These are phyloP conservation scores for Todus mexicanus DNA, from an alignment of 2,797 vertebrate species.

Conservation along the genomic window DNA sequence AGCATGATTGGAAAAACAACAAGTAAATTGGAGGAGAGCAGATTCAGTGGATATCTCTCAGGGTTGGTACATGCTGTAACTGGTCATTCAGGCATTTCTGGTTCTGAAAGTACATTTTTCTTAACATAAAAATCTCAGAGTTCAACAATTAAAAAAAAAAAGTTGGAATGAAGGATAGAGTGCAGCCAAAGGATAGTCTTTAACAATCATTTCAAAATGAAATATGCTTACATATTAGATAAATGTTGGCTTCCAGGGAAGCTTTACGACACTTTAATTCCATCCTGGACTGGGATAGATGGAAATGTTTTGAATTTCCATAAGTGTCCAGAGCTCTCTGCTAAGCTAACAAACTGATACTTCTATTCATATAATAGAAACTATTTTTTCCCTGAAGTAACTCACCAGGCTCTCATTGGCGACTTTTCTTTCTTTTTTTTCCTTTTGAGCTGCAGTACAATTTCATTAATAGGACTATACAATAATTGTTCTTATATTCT, in stretches of 20 bases:
- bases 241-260: constrained; percentile 56
- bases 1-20: constrained; percentile 73
- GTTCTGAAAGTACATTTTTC: constrained; percentile 44
- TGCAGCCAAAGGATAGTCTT: constrained; percentile 64
- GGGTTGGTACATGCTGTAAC: constrained; percentile 49
- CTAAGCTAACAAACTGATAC: neutral
- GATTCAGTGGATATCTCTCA: constrained; percentile 42
- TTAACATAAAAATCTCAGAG: constrained; percentile 17
- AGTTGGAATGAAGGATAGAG: constrained; percentile 20
- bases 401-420: neutral
- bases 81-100: constrained; percentile 53
- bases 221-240: constrained; percentile 67
- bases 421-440: neutral
- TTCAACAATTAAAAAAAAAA: neutral
- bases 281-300: constrained; percentile 24
- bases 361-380: neutral
- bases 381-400: constrained; percentile 8
- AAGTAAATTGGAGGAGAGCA: constrained; percentile 57
- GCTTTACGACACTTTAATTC: constrained; percentile 42
- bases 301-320: constrained; percentile 34
- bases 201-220: constrained; percentile 59
- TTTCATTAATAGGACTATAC: constrained; percentile 10
- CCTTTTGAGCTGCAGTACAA: neutral
- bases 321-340: neutral
- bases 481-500: constrained; percentile 14